Evolutionary conservation across 37 sponge, comb jelly and placozoan genomes (phyloP).

Genomic region (Ephydatia muelleri): DNA sequence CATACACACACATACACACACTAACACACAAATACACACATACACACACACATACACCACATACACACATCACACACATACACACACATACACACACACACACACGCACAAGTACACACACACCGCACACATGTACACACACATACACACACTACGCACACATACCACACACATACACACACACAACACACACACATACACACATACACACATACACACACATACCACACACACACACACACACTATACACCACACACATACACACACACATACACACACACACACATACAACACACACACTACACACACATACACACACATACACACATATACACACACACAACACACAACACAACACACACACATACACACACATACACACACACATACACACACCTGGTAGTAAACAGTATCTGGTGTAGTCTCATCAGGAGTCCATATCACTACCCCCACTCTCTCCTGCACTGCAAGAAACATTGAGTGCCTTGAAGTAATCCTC

Average conservation of each 20-base stretch:
- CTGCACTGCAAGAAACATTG: not conserved
- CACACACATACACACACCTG: slow-evolving; percentile 35
- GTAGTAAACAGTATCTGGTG: slow-evolving; percentile 67
- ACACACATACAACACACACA: too few species aligned
- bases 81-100: not conserved
- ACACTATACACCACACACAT: not conserved
- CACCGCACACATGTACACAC: too few species aligned
- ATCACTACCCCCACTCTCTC: slow-evolving; percentile 14
- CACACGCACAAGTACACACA: too few species aligned
- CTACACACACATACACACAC: slow-evolving; percentile 20
- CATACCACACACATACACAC: slow-evolving; percentile 16
- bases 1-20: not conserved
- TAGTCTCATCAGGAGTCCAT: slow-evolving; percentile 62
- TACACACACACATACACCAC: slow-evolving; percentile 6
- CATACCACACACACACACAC: not conserved
- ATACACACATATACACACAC: slow-evolving; percentile 19
- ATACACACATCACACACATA: not conserved
- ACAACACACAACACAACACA: too few species aligned
- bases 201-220: not conserved
- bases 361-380: not conserved
- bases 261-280: too few species aligned
- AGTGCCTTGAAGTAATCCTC: slow-evolving; percentile 6
- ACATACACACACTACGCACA: slow-evolving; percentile 17
- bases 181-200: not conserved
- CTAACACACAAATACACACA: not conserved